Evolutionary conservation across 2,888 invertebrate genomes (phyloP).

Genomic region (Schizaphis graminum): DNA sequence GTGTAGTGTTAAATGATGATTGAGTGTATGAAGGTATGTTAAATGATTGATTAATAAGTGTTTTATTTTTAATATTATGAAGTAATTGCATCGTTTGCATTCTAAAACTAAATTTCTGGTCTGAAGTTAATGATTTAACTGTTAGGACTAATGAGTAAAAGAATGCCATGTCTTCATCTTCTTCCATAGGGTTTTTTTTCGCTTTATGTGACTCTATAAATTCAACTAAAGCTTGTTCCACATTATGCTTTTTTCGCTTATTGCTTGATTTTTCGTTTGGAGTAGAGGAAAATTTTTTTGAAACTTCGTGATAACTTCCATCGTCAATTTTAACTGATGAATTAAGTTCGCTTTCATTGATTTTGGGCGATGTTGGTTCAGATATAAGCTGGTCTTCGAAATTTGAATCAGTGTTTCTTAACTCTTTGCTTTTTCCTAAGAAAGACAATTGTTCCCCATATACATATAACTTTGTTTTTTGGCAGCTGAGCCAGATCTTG

Average conservation of each 20-base stretch:
- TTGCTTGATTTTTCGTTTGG: slow-evolving; percentile 34
- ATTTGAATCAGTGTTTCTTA: slow-evolving; percentile 30
- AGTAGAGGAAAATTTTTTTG: slow-evolving; percentile 7
- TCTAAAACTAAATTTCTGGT: slow-evolving; percentile 45
- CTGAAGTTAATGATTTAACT: slow-evolving; percentile 38
- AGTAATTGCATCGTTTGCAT: slow-evolving; percentile 46
- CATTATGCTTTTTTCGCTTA: slow-evolving; percentile 41
- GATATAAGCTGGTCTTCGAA: slow-evolving; percentile 22
- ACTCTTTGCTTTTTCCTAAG: slow-evolving; percentile 18
- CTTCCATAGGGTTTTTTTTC: slow-evolving; percentile 35
- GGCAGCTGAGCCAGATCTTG: slow-evolving; percentile 44
- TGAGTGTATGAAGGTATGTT: neutral
- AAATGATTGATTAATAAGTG: slow-evolving; percentile 2
- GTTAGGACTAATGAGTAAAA: slow-evolving; percentile 46
- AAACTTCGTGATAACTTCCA: slow-evolving; percentile 18
- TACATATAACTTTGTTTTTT: slow-evolving; percentile 28
- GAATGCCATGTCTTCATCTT: slow-evolving; percentile 38
- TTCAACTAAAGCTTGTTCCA: slow-evolving; percentile 42
- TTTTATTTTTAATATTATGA: slow-evolving; percentile 35
- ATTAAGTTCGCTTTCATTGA: slow-evolving; percentile 21
- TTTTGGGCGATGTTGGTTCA: slow-evolving; percentile 25
- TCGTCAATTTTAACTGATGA: slow-evolving; percentile 19
- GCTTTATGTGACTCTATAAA: slow-evolving; percentile 42
- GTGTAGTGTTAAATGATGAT: slow-evolving; percentile 27
- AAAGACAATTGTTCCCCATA: slow-evolving; percentile 31